These are phyloP conservation scores for Notothenia rossii DNA, from an alignment of 2,113 vertebrate genomes.

Conservation along the genomic window DNA sequence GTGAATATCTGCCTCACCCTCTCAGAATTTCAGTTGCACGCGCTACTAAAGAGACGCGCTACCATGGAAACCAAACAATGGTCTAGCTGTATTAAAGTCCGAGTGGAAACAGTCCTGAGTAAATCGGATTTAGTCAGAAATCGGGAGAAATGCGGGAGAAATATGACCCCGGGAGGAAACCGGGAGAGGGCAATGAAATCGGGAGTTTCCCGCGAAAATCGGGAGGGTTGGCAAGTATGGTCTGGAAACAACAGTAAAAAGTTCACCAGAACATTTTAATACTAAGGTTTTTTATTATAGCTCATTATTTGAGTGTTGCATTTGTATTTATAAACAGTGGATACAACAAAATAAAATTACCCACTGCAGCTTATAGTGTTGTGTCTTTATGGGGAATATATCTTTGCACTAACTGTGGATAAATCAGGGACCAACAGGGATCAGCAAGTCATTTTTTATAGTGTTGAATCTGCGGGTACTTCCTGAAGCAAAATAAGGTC, in stretches of 20 bases:
- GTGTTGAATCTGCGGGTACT: neutral
- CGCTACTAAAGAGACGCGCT: no score
- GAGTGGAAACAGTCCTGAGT: no score
- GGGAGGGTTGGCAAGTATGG: no score
- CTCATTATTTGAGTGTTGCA: constrained; percentile 11
- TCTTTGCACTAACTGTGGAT: constrained; percentile 13
- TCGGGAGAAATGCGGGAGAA: no score
- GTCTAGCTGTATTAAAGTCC: no score
- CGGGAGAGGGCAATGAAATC: no score
- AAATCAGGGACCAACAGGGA: constrained; percentile 18
- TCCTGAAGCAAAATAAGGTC: neutral
- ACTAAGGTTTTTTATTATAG: neutral
- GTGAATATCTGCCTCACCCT: no score
- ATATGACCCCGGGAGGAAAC: no score
- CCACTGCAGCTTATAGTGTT: constrained; percentile 10
- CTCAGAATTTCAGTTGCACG: no score
- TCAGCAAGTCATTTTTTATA: constrained; percentile 30
- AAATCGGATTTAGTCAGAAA: no score
- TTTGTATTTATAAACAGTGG: neutral
- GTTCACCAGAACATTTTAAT: neutral
- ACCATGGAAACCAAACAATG: no score
- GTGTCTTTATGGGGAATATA: neutral
- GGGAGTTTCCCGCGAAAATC: no score
- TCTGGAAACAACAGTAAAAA: neutral
- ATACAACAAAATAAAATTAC: neutral